Evolutionary conservation across 2,113 vertebrate genomes (phyloP).

Genomic region (Phyllopteryx taeniolatus): DNA sequence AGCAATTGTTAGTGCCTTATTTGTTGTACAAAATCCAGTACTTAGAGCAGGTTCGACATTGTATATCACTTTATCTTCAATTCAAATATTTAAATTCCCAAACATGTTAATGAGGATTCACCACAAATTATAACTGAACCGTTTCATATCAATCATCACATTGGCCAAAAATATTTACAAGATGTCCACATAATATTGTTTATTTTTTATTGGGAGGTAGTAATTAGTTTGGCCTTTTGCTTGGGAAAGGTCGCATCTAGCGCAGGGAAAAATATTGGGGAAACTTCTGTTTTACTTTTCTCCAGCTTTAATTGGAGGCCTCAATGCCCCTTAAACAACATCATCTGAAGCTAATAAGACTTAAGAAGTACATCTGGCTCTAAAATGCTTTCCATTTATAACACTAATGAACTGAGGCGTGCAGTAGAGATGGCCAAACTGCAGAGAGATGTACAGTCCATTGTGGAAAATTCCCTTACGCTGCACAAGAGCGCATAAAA

Average conservation of each 20-base stretch:
- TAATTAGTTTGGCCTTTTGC: constrained; percentile 43
- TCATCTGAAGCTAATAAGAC: constrained; percentile 76
- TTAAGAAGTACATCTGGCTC: constrained; percentile 75
- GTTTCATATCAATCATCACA: neutral
- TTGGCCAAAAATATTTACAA: neutral
- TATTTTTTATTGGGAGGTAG: constrained; percentile 56
- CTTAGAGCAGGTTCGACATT: no score
- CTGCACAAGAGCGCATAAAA: constrained; percentile 69
- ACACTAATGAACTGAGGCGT: constrained; percentile 74
- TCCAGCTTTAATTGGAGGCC: constrained; percentile 70
- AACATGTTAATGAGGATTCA: no score
- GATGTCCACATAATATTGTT: neutral
- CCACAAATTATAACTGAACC: neutral
- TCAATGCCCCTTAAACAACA: constrained; percentile 73
- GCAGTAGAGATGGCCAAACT: constrained; percentile 62
- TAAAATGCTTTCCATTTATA: constrained; percentile 76
- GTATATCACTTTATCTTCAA: neutral
- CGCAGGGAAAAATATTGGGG: constrained; percentile 32
- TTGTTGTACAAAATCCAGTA: no score
- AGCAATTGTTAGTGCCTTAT: no score
- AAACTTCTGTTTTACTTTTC: constrained; percentile 64
- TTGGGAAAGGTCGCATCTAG: constrained; percentile 52
- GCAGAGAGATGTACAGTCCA: constrained; percentile 60
- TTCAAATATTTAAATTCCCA: neutral
- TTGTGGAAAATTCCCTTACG: constrained; percentile 67